phyloP scores from a whole-genome alignment of 2,797 vertebrate genomes.

The Cossypha polioptera region DNA sequence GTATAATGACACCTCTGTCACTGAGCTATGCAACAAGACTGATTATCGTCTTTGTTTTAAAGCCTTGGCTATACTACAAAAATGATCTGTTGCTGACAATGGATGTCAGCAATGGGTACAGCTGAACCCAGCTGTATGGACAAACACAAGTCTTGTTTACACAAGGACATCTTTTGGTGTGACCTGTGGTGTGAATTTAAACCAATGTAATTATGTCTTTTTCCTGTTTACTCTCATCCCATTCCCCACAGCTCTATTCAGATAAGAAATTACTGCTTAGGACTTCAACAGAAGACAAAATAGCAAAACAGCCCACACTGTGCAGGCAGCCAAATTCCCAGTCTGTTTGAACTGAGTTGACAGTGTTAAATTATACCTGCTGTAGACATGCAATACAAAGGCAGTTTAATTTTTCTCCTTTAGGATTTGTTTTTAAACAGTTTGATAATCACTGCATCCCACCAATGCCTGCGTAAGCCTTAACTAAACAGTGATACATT shows the following conservation, averaged over 20 bases:
- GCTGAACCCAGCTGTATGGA: slow-evolving; percentile 30
- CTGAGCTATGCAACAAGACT: neutral
- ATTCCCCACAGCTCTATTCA: slow-evolving; percentile 21
- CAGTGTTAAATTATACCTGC: slow-evolving; percentile 39
- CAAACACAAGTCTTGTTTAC: slow-evolving; percentile 40
- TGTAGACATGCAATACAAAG: neutral
- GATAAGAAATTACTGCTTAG: slow-evolving; percentile 36
- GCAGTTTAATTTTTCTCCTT: neutral
- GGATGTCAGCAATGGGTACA: slow-evolving; percentile 17
- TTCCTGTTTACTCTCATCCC: slow-evolving; percentile 34
- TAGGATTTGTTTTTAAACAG: slow-evolving; percentile 14
- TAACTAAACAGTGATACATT: neutral
- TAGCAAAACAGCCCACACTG: neutral
- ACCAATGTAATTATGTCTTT: neutral
- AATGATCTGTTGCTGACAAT: slow-evolving; percentile 45
- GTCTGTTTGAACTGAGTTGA: neutral
- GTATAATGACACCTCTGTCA: slow-evolving; percentile 33
- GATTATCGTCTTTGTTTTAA: slow-evolving; percentile 10
- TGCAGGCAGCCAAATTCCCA: slow-evolving; percentile 21
- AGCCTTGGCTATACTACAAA: slow-evolving; percentile 24
- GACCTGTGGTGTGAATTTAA: slow-evolving; percentile 33
- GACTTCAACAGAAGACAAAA: slow-evolving; percentile 31
- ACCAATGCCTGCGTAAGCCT: neutral
- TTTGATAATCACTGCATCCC: neutral
- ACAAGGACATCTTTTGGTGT: slow-evolving; percentile 22